Evolutionary conservation across 2,888 invertebrate species (phyloP).

Genomic region (Aproaerema taeniolella): DNA sequence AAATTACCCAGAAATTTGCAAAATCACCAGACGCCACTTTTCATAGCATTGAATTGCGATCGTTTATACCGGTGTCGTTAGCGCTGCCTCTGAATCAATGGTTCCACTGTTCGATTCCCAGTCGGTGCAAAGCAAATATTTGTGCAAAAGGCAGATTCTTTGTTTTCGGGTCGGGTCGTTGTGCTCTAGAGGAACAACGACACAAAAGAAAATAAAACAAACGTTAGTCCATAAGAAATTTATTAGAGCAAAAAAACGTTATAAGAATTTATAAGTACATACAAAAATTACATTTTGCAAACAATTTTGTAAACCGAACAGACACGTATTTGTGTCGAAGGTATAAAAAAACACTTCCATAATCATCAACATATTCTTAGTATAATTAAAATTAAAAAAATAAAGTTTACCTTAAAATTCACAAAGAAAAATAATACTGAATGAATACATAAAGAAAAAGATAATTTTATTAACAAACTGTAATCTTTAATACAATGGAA

Average conservation of each 20-base stretch:
- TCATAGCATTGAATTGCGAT: no score
- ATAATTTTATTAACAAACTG: constrained; percentile 7
- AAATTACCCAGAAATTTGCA: no score
- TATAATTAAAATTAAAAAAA: constrained; percentile 24
- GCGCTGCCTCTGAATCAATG: no score
- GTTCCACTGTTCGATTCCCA: no score
- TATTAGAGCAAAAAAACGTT: constrained; percentile 54
- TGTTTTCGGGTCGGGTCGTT: no score
- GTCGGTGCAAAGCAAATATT: no score
- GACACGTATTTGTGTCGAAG: no score
- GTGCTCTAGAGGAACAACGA: no score
- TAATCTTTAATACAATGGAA: constrained; percentile 7
- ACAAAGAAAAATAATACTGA: constrained; percentile 36
- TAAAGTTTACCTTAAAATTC: constrained; percentile 27
- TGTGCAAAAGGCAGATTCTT: no score
- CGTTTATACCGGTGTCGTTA: no score
- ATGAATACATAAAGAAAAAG: constrained; percentile 21
- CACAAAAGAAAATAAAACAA: constrained; percentile 32
- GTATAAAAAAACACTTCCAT: not conserved
- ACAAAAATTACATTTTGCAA: constrained; percentile 50
- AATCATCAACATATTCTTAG: constrained; percentile 3
- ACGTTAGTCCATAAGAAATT: constrained; percentile 53
- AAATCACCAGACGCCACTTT: no score
- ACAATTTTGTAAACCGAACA: no score
- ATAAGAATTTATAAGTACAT: constrained; percentile 69